phyloP scores from a whole-genome alignment of 2,797 vertebrate species.

The Anisognathus igniventris region DNA sequence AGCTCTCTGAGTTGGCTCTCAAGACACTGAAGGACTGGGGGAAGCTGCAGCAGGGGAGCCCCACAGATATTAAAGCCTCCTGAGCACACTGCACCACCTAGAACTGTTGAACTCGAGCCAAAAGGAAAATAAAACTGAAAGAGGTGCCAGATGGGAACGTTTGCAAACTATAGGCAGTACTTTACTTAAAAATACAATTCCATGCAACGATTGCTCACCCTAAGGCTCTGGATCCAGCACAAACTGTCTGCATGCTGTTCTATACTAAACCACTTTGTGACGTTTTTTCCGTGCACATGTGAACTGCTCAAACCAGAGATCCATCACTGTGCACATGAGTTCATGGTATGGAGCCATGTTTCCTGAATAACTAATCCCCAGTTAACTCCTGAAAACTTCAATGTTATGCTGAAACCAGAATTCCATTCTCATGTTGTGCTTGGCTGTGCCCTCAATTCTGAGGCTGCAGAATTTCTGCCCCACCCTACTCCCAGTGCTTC shows the following conservation, averaged over 20 bases:
- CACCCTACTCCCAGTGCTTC: not conserved
- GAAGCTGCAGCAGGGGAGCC: not conserved
- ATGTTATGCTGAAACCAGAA: not conserved
- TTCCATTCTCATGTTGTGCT: not conserved
- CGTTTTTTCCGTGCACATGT: accelerated
- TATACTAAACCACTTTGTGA: not conserved
- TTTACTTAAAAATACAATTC: conserved; percentile 9
- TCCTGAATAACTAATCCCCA: not conserved
- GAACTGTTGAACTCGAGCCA: not conserved
- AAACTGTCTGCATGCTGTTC: not conserved
- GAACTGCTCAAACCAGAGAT: not conserved
- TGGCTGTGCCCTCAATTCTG: not conserved
- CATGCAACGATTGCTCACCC: not conserved
- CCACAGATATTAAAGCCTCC: not conserved
- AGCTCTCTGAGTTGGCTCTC: not conserved
- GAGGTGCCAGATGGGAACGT: not conserved
- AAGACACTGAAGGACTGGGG: not conserved
- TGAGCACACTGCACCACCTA: not conserved
- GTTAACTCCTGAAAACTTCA: not conserved
- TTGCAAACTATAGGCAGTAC: not conserved
- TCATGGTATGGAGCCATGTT: not conserved
- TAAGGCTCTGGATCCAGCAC: not conserved
- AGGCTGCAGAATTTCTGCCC: not conserved
- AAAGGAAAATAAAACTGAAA: not conserved
- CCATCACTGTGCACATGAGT: not conserved